Conservation (phyloP, 2,113 vertebrate genomes). For the Megaptera novaeangliae region DNA sequence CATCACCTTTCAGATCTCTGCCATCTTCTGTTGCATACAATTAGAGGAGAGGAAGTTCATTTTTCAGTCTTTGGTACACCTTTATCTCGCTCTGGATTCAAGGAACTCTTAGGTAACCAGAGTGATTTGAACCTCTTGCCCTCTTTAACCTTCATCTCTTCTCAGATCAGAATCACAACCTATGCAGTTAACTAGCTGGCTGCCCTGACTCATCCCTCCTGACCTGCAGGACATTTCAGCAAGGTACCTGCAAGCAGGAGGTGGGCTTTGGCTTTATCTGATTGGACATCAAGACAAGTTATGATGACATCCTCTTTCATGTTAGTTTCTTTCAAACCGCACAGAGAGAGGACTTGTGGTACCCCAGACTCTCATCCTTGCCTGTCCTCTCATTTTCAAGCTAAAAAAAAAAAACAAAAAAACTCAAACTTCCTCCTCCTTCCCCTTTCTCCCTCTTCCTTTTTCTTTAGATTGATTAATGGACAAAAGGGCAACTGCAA, state of each 20-base stretch:
- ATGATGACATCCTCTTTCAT: slow-evolving; percentile 38
- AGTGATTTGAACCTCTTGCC: slow-evolving; percentile 69
- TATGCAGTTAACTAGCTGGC: slow-evolving; percentile 58
- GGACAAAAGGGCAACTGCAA: neutral
- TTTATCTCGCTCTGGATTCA: slow-evolving; percentile 60
- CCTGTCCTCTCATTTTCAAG: neutral
- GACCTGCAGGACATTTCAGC: slow-evolving; percentile 61
- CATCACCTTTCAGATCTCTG: neutral
- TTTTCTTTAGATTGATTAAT: neutral
- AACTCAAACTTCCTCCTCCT: neutral
- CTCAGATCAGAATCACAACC: slow-evolving; percentile 62
- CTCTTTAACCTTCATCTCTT: slow-evolving; percentile 40
- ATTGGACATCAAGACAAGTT: slow-evolving; percentile 38
- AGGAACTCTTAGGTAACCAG: slow-evolving; percentile 57
- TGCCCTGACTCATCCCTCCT: slow-evolving; percentile 64
- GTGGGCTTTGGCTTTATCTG: slow-evolving; percentile 58
- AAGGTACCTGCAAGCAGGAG: slow-evolving; percentile 58
- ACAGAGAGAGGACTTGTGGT: slow-evolving; percentile 41
- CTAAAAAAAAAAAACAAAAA: neutral
- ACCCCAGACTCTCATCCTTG: slow-evolving; percentile 17
- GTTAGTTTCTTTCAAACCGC: slow-evolving; percentile 57
- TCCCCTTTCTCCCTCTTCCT: neutral
- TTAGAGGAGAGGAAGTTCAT: slow-evolving; percentile 36
- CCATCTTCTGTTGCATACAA: neutral
- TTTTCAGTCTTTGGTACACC: neutral